Evolutionary conservation across 2,113 vertebrate genomes (phyloP).

Genomic region (Typhlomys cinereus): DNA sequence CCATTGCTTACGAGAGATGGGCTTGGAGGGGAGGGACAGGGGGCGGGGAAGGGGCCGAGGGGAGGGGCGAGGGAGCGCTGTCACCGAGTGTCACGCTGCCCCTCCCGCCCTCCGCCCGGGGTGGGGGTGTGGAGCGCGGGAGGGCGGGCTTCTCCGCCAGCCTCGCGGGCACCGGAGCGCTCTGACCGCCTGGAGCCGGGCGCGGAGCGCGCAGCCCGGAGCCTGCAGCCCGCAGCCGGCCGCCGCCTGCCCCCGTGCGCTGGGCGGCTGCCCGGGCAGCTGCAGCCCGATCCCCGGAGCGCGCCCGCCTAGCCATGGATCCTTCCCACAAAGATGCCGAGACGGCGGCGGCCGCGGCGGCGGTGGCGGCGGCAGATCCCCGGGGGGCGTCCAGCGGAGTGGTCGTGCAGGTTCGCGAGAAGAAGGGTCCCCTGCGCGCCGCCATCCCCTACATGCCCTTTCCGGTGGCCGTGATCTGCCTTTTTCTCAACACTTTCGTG

Average conservation of each 20-base stretch:
- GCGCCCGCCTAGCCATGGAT: constrained; percentile 58
- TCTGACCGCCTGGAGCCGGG: neutral
- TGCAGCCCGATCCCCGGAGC: neutral
- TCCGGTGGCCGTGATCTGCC: constrained; percentile 95
- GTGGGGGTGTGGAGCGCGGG: constrained; percentile 51
- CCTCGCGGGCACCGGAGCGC: neutral
- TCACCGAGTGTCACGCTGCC: constrained; percentile 57
- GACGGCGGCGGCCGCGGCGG: constrained; percentile 59
- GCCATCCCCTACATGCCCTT: constrained; percentile 98
- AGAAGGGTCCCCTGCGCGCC: constrained; percentile 94
- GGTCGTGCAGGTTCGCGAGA: constrained; percentile 97
- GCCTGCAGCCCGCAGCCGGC: neutral
- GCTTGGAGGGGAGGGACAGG: neutral
- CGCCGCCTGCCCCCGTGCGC: neutral
- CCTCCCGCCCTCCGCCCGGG: constrained; percentile 54
- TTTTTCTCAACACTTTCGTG: constrained; percentile 98
- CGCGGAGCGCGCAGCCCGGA: neutral
- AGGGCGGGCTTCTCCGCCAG: constrained; percentile 13
- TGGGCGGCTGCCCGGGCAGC: neutral
- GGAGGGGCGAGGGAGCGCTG: constrained; percentile 70
- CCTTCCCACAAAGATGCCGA: constrained; percentile 71
- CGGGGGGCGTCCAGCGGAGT: constrained; percentile 90
- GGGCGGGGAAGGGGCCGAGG: constrained; percentile 58
- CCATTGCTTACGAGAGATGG: neutral
- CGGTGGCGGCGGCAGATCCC: constrained; percentile 61